phyloP scores from a whole-genome alignment of 2,888 invertebrate species.

The Ceratothoa steindachneri region DNA sequence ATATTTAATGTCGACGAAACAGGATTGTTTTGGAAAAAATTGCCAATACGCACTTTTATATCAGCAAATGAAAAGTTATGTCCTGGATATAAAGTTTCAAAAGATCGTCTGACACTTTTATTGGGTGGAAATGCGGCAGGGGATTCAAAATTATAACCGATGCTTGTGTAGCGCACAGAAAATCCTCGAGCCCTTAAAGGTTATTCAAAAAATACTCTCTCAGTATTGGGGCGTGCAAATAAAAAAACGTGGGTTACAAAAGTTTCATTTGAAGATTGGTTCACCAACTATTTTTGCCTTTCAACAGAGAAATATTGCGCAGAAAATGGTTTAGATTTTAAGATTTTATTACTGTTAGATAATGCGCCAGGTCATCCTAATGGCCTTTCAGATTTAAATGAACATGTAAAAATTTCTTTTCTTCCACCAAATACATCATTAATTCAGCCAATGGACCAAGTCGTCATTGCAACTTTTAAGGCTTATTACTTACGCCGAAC shows the following conservation, averaged over 20 bases:
- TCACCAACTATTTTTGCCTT: background rate
- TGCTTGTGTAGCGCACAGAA: background rate
- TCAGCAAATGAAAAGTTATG: background rate
- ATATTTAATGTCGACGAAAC: conserved; percentile 4
- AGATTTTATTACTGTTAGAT: background rate
- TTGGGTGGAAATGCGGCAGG: background rate
- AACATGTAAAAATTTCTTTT: background rate
- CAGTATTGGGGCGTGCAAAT: background rate
- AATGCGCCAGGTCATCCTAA: background rate
- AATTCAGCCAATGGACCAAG: conserved; percentile 3
- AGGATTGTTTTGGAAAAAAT: background rate
- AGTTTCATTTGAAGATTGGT: background rate
- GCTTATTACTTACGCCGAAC: background rate
- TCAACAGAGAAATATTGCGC: background rate
- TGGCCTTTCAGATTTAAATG: background rate
- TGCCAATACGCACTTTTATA: background rate
- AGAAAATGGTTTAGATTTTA: background rate
- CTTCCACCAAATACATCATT: background rate
- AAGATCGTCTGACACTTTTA: background rate
- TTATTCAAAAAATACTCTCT: background rate
- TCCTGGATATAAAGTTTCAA: background rate
- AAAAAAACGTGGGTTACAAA: background rate
- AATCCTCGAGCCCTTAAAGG: background rate
- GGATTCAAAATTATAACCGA: background rate
- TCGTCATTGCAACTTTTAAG: background rate